phyloP scores from a whole-genome alignment of 2,113 vertebrate species.

The Argyrosomus japonicus region DNA sequence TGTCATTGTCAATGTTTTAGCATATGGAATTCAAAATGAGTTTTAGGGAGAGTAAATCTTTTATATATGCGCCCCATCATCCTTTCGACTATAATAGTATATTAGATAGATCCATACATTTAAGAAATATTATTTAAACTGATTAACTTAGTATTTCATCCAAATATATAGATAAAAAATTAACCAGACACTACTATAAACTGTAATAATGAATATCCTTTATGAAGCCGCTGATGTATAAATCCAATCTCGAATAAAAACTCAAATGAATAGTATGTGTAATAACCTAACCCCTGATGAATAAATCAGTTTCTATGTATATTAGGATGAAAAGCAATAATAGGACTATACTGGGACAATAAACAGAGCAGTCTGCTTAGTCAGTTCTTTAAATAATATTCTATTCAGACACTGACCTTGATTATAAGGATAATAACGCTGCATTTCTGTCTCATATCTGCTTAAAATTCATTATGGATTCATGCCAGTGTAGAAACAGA shows the following conservation, averaged over 20 bases:
- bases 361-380: constrained; percentile 53
- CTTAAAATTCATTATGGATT: constrained; percentile 54
- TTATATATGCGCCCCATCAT: constrained; percentile 71
- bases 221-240: constrained; percentile 74
- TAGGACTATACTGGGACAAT: constrained; percentile 73
- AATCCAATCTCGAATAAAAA: constrained; percentile 60
- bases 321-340: constrained; percentile 81
- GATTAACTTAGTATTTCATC: constrained; percentile 77
- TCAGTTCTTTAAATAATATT: constrained; percentile 61
- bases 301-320: constrained; percentile 70
- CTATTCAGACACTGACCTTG: constrained; percentile 57
- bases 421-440: constrained; percentile 48
- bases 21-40: constrained; percentile 54
- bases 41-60: constrained; percentile 66
- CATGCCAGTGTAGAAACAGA: constrained; percentile 47
- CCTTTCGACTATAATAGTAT: constrained; percentile 72
- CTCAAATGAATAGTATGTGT: constrained; percentile 58
- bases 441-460: constrained; percentile 55
- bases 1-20: constrained; percentile 63
- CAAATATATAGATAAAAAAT: constrained; percentile 75
- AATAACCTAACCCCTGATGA: constrained; percentile 61
- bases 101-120: constrained; percentile 78
- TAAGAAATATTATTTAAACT: constrained; percentile 78
- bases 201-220: constrained; percentile 73
- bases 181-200: constrained; percentile 75